Percentiles rank a stretch among this genome's conserved stretches.
phyloP scores from a whole-genome alignment of 2,113 vertebrate species.

The Apodemus sylvaticus region DNA sequence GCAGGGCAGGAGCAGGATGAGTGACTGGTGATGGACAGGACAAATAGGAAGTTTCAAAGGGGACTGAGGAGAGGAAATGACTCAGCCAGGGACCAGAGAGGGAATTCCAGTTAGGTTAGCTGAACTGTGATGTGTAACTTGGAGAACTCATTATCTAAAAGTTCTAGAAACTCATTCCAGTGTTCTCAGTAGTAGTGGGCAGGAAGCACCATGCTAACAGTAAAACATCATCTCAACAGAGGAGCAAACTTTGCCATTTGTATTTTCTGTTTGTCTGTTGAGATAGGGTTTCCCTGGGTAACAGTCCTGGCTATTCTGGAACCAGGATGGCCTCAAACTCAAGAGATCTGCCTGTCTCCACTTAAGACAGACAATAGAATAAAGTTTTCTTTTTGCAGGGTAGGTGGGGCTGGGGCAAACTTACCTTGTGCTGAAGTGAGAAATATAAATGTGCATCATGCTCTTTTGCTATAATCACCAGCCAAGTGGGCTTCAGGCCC shows the following conservation, averaged over 20 bases:
- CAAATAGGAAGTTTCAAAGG: slow-evolving; percentile 66
- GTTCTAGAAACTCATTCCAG: slow-evolving; percentile 11
- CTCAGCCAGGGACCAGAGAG: slow-evolving; percentile 63
- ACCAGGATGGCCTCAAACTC: not conserved
- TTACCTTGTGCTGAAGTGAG: not conserved
- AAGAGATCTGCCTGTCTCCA: not conserved
- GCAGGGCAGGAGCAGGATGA: not conserved
- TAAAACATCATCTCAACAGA: not conserved
- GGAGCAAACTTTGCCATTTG: not conserved
- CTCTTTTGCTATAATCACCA: not conserved
- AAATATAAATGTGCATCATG: not conserved
- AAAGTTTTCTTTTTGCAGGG: not conserved
- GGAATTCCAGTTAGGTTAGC: slow-evolving; percentile 66
- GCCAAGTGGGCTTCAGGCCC: not conserved
- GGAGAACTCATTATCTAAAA: slow-evolving; percentile 14
- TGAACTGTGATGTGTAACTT: not conserved
- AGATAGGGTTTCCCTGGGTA: not conserved
- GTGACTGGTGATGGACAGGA: slow-evolving; percentile 52
- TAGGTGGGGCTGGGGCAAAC: not conserved
- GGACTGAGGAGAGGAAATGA: slow-evolving; percentile 79
- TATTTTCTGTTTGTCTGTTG: not conserved
- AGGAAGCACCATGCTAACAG: not conserved
- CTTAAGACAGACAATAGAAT: not conserved
- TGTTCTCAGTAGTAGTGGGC: not conserved
- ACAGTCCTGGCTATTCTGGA: not conserved